Conservation (phyloP, 2,888 invertebrate species). For the Hermodice carunculata region DNA sequence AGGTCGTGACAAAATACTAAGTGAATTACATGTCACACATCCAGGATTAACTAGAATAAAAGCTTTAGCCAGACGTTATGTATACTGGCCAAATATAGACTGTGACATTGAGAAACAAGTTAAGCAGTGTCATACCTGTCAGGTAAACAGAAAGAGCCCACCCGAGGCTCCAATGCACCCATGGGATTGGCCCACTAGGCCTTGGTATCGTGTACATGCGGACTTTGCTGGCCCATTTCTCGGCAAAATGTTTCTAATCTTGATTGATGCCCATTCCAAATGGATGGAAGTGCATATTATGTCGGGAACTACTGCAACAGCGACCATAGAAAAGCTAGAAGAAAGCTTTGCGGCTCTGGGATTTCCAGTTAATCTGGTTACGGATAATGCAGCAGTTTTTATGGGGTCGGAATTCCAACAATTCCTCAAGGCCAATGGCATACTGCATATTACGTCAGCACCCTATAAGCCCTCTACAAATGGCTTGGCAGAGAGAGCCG, state of each 20-base stretch:
- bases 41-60: constrained; percentile 50
- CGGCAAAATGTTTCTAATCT: constrained; percentile 29
- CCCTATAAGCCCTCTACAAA: constrained; percentile 52
- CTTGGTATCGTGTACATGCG: constrained; percentile 44
- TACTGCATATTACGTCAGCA: constrained; percentile 41
- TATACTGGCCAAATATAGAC: constrained; percentile 30
- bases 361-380: constrained; percentile 47
- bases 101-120: neutral
- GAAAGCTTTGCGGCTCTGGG: constrained; percentile 40
- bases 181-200: constrained; percentile 32
- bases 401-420: constrained; percentile 42
- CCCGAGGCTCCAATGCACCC: constrained; percentile 32
- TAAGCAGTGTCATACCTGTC: neutral
- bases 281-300: constrained; percentile 65
- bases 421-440: constrained; percentile 42
- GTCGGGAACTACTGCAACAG: constrained; percentile 25
- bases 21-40: constrained; percentile 46
- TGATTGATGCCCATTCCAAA: constrained; percentile 61
- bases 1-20: constrained; percentile 36
- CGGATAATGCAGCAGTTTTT: constrained; percentile 53
- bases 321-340: constrained; percentile 32
- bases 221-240: constrained; percentile 43
- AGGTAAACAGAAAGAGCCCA: constrained; percentile 5
- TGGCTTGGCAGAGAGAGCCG: constrained; percentile 48
- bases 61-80: constrained; percentile 36